phyloP scores from a whole-genome alignment of 2,113 vertebrate species.

The Albula glossodonta region DNA sequence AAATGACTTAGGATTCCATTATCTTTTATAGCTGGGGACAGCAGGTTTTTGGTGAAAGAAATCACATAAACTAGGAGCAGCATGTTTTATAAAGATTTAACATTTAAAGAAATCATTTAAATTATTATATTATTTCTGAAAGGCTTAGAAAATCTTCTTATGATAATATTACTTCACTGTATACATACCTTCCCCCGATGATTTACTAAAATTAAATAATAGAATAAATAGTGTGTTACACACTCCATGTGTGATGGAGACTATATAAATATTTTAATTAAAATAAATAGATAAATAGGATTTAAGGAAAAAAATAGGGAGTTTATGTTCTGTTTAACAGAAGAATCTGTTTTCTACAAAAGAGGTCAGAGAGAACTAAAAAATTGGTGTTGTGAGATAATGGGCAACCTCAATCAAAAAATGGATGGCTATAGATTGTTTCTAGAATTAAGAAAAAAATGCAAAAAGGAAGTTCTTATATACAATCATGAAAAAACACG shows the following conservation, averaged over 20 bases:
- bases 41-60: slow-evolving; percentile 37
- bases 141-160: slow-evolving; percentile 67
- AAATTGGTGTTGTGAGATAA: slow-evolving; percentile 34
- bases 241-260: slow-evolving; percentile 58
- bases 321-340: slow-evolving; percentile 49
- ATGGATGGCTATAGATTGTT: slow-evolving; percentile 48
- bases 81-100: slow-evolving; percentile 32
- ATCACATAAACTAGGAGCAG: slow-evolving; percentile 45
- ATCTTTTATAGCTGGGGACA: slow-evolving; percentile 33
- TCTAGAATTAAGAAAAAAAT: slow-evolving; percentile 67
- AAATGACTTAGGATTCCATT: slow-evolving; percentile 62
- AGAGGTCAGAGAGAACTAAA: slow-evolving; percentile 47
- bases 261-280: slow-evolving; percentile 71
- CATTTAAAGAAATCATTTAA: slow-evolving; percentile 50
- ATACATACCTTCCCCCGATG: slow-evolving; percentile 69
- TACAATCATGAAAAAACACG: slow-evolving; percentile 69
- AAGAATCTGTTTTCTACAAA: slow-evolving; percentile 49
- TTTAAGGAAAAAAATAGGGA: slow-evolving; percentile 18
- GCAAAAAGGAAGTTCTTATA: slow-evolving; percentile 60
- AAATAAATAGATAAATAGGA: slow-evolving; percentile 78
- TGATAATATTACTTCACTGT: slow-evolving; percentile 55
- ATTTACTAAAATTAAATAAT: slow-evolving; percentile 65
- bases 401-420: slow-evolving; percentile 27
- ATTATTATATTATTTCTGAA: slow-evolving; percentile 63
- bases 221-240: slow-evolving; percentile 69